These are phyloP conservation scores for Hemithea aestivaria DNA, from an alignment of 2,888 invertebrate species.

Conservation along the genomic window DNA sequence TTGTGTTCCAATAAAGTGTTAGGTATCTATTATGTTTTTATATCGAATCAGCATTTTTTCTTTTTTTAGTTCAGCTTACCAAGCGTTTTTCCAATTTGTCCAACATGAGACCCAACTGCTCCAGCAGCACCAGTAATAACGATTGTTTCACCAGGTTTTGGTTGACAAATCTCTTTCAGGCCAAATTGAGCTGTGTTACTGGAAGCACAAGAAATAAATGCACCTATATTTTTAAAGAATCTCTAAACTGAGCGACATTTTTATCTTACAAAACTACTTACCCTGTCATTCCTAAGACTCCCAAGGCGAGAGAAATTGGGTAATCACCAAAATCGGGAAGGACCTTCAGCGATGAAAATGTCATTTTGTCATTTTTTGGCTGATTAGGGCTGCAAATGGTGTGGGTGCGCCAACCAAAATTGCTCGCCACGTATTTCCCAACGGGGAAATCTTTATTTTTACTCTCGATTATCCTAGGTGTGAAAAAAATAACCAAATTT, in stretches of 20 bases:
- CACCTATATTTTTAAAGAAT: too few species aligned
- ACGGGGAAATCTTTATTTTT: slow-evolving; percentile 82
- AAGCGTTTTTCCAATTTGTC: slow-evolving; percentile 87
- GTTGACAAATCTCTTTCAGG: slow-evolving; percentile 83
- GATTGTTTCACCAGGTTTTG: slow-evolving; percentile 85
- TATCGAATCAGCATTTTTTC: too few species aligned
- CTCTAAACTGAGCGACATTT: too few species aligned
- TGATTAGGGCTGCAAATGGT: slow-evolving; percentile 53
- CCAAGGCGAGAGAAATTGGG: slow-evolving; percentile 81
- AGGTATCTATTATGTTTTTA: too few species aligned
- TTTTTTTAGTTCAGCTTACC: slow-evolving; percentile 45
- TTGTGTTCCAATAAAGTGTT: too few species aligned
- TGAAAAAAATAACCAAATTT: neutral
- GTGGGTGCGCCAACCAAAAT: slow-evolving; percentile 83
- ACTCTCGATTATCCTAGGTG: slow-evolving; percentile 81
- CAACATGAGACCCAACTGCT: slow-evolving; percentile 87
- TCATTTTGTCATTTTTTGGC: slow-evolving; percentile 10
- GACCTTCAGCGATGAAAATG: slow-evolving; percentile 53
- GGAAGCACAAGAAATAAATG: slow-evolving; percentile 30
- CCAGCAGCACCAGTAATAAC: slow-evolving; percentile 87
- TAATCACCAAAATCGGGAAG: slow-evolving; percentile 80
- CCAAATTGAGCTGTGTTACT: slow-evolving; percentile 89
- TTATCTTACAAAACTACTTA: too few species aligned
- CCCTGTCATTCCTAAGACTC: slow-evolving; percentile 86
- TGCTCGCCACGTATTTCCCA: slow-evolving; percentile 80